Evolutionary conservation across 2,113 vertebrate genomes (phyloP).

Genomic region (Odocoileus virginianus): DNA sequence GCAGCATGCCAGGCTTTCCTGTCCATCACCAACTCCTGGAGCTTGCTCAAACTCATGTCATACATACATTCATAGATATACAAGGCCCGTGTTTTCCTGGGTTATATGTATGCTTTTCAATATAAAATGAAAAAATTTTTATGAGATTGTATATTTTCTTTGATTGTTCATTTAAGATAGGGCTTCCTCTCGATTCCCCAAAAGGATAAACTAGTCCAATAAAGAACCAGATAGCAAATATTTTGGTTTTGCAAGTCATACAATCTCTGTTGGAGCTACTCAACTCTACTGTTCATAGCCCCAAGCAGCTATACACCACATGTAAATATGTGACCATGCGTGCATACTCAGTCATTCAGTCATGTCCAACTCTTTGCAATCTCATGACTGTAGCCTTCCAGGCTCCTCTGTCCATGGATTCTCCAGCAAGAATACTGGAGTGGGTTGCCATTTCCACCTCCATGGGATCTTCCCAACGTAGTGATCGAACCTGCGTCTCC

Average conservation of each 20-base stretch:
- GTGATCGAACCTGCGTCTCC: background rate
- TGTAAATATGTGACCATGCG: background rate
- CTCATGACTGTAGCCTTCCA: background rate
- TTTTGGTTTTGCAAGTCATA: background rate
- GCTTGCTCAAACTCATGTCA: background rate
- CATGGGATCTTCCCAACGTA: background rate
- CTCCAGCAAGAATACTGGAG: background rate
- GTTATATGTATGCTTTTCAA: background rate
- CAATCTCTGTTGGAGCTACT: background rate
- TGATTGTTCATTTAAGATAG: background rate
- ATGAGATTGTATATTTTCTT: background rate
- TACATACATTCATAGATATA: background rate
- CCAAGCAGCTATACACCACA: background rate
- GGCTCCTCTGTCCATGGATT: background rate
- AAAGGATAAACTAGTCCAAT: background rate
- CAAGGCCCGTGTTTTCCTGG: background rate
- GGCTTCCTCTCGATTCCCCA: background rate
- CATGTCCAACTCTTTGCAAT: background rate
- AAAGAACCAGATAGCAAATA: background rate
- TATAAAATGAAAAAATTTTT: background rate
- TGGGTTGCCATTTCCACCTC: background rate
- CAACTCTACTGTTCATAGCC: background rate
- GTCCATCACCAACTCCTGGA: background rate
- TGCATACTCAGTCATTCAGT: background rate
- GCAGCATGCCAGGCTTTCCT: background rate